Percentiles rank a stretch among this genome's conserved stretches.
Conservation (phyloP, 2,113 vertebrate genomes). For the Polypterus senegalus region DNA sequence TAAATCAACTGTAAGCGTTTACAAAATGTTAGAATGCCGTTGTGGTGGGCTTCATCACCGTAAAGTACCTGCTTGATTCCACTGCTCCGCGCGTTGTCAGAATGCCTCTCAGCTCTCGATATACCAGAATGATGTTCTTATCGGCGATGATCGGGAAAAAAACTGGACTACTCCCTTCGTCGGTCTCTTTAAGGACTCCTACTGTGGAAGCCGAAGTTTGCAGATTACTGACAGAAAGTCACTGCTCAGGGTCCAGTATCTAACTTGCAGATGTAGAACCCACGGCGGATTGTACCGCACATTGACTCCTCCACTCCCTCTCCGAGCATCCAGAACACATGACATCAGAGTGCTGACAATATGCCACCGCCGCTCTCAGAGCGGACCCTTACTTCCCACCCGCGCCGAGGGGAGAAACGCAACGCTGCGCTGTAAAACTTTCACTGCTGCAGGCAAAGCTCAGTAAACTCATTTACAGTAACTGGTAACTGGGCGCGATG, state of each 20-base stretch:
- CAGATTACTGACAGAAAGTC: conserved; percentile 1
- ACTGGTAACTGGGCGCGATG: too few species aligned
- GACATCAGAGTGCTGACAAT: conserved; percentile 19
- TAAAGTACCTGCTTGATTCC: conserved; percentile 6
- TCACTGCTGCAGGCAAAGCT: too few species aligned
- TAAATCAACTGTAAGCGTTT: too few species aligned
- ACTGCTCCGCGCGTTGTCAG: neutral
- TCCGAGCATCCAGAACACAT: neutral
- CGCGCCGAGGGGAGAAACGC: too few species aligned
- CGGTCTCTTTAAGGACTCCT: neutral
- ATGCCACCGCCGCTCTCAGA: neutral
- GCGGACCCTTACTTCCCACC: too few species aligned
- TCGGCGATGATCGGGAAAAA: neutral
- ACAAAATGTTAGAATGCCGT: too few species aligned
- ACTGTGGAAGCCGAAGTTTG: conserved; percentile 6
- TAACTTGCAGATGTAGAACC: neutral
- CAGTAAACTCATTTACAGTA: too few species aligned
- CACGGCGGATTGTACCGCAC: conserved; percentile 2
- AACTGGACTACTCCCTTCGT: neutral
- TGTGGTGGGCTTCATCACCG: neutral
- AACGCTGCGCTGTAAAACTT: too few species aligned
- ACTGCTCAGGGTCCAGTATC: neutral
- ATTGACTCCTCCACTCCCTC: neutral
- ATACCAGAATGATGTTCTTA: too few species aligned
- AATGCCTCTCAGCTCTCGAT: neutral